Base-by-base conservation (phyloP, 2,888 invertebrate species). In the Orthosia incerta region DNA sequence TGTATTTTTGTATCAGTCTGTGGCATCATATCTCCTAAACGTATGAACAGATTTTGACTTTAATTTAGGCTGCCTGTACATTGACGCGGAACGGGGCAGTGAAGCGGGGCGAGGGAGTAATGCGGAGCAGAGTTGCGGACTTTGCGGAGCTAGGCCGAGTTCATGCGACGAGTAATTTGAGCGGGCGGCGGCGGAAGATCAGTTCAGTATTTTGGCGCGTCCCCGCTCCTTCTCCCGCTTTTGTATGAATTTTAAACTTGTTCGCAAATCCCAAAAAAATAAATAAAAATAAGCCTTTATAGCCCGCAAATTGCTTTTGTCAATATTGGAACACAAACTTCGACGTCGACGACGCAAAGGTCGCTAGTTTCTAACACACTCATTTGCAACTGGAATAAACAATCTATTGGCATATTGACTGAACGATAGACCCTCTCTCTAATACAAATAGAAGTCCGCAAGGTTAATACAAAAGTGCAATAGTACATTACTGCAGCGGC, bases 301-400 rank as follows among this genome's bases (percentile, higher is more conserved):
- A 57, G n/a, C n/a, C 1, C n/a, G 3, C 15, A 51, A 74, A 74
- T 45, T 26, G 12, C 15, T 26, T 31, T 66, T 20, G 31, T 15
- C 1, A 31, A 48, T 74, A 74, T 62, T 15, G 50, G 15, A 45
- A 61, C 31, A 51, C n/a, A 18, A 51, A 26, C 56, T 56, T 26
- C 5, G 16, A 9, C 23, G 3, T 26, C 16, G 18, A 3, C 51
- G 3, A n/a, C 51, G 3, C 11, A n/a, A 51, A 51, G 1, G 12
- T 51, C 51, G 13, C 16, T 18, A 45, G 39, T 71, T 45, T n/a
- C 18, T 11, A 26, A 62, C 45, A 74, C 45, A 62, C 20, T 46
- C 15, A 51, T 63, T 71, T 48, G 15, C 15, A 55, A 65, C 67
- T 55, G 12, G 39, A 65, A 76, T 23, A 46, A 63, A 51, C n/a